Evolutionary conservation across 2,113 vertebrate genomes (phyloP), one percentile per base, ranked within the genome.

Genomic region (Channa maculata): DNA sequence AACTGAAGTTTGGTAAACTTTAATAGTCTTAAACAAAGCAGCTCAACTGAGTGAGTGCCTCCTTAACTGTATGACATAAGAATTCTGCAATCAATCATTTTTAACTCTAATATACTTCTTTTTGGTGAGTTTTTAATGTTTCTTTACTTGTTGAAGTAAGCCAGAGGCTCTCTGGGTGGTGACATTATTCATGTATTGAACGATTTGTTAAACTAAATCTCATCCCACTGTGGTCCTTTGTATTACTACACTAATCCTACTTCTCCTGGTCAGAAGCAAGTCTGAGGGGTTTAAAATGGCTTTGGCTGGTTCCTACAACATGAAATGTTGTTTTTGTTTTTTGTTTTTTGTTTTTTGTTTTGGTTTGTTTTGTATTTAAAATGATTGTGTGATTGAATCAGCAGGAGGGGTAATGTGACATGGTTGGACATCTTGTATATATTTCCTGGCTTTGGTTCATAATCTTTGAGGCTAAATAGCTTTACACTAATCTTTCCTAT

Each of bases 331-430:
- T 90, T 88, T 86, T 80, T 81, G 75, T 73, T 82, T 55, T n/a
- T n/a, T n/a, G n/a, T n/a, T n/a, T n/a, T n/a, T n/a, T n/a, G n/a
- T n/a, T 24, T 24, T 24, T 24, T 24, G 1, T 24, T 24, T 24
- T 1, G 24, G 24, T 24, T 24, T 24, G 24, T 24, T 24, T 24
- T 24, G 24, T 24, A 24, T 24, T 24, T 24, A 24, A 52, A 61
- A 62, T 61, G 65, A 74, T 82, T 88, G 74, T 88, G 86, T 88
- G 79, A 89, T 89, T 87, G 84, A 88, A 86, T 91, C 91, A 84
- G 90, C 91, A 68, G 91, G 91, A 82, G 77, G 71, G 73, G 79
- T 85, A 81, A 89, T 89, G 77, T 88, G 76, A 82, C 86, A 77
- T 52, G 14, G 80, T 70, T 79, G 86, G 89, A 60, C 52, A 46